These are phyloP conservation scores for Trichopria drosophilae DNA, from an alignment of 2,888 invertebrate genomes.

Conservation along the genomic window DNA sequence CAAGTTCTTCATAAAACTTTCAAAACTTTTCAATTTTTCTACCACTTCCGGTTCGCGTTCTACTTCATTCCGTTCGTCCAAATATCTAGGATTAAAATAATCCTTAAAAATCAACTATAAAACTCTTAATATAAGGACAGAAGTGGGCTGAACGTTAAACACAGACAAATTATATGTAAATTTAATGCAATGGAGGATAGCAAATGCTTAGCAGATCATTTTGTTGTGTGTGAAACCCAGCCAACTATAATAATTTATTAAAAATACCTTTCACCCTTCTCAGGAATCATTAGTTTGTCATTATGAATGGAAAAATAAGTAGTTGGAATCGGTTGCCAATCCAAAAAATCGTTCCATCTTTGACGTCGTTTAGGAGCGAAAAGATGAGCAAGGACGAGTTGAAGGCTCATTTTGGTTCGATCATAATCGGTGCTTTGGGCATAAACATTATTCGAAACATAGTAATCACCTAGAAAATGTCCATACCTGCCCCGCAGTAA, in stretches of 20 bases:
- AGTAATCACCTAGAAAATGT: slow-evolving; percentile 59
- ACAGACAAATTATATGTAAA: too few relatives aligned
- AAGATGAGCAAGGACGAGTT: slow-evolving; percentile 69
- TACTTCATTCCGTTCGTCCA: slow-evolving; percentile 31
- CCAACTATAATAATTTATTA: too few relatives aligned
- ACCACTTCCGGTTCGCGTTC: slow-evolving; percentile 32
- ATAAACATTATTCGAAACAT: slow-evolving; percentile 50
- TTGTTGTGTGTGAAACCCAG: too few relatives aligned
- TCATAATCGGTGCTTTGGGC: slow-evolving; percentile 70
- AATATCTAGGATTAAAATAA: slow-evolving; percentile 33
- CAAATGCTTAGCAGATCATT: too few relatives aligned
- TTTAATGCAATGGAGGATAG: too few relatives aligned
- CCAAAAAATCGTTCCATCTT: slow-evolving; percentile 62
- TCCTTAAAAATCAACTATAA: too few relatives aligned
- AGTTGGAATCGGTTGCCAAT: slow-evolving; percentile 69
- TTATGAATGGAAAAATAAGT: slow-evolving; percentile 10
- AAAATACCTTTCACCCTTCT: slow-evolving; percentile 35
- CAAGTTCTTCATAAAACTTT: slow-evolving; percentile 35
- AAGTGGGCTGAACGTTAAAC: too few relatives aligned
- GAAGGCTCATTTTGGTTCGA: slow-evolving; percentile 74
- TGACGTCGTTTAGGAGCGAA: slow-evolving; percentile 66
- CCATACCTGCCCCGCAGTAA: slow-evolving; percentile 60
- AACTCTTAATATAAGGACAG: too few relatives aligned
- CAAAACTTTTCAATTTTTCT: slow-evolving; percentile 26
- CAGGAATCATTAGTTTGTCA: slow-evolving; percentile 40